These are phyloP conservation scores for Bradypus variegatus DNA, from an alignment of 2,797 vertebrate species.

Conservation along the genomic window DNA sequence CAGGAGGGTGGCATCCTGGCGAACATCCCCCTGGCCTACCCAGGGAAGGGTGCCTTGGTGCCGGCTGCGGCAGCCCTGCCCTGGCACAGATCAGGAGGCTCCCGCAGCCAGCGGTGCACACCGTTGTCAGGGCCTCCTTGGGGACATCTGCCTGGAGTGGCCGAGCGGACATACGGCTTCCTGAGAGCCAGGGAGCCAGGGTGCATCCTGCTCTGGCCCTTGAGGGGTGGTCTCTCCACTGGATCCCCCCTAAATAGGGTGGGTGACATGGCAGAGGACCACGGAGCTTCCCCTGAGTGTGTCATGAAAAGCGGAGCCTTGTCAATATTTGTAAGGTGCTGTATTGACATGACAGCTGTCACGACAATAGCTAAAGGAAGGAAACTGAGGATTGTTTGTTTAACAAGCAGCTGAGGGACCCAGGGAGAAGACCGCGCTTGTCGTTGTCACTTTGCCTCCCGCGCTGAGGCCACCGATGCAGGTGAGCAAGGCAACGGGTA, in stretches of 20 bases:
- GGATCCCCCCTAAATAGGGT: background rate
- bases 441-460: no score
- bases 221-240: no score
- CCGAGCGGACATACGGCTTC: background rate
- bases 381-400: background rate
- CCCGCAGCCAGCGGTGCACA: no score
- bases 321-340: background rate
- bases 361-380: background rate
- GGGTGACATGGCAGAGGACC: background rate
- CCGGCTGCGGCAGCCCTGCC: background rate
- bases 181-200: background rate
- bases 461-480: no score
- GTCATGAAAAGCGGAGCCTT: background rate
- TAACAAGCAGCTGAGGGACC: background rate
- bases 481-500: accelerated
- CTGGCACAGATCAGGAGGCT: background rate
- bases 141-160: background rate
- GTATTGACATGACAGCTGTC: background rate
- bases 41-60: background rate
- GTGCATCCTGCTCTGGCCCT: background rate
- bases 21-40: background rate
- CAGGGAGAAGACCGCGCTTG: no score
- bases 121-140: background rate
- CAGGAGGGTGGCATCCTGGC: background rate
- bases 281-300: background rate